phyloP scores from a whole-genome alignment of 2,797 vertebrate species.

The Cyclura pinguis region DNA sequence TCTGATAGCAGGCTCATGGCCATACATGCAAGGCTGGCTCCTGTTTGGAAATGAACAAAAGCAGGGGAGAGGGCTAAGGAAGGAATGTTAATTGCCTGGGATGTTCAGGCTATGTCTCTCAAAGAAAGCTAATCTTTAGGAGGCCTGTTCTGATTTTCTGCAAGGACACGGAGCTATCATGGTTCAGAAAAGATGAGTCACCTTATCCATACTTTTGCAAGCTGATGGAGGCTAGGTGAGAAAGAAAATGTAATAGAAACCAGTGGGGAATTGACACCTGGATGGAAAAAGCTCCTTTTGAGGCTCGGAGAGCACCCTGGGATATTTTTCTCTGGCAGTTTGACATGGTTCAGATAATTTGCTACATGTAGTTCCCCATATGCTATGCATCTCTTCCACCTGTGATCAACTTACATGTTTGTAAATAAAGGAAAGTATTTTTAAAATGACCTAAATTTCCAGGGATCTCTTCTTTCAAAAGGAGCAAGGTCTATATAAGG shows the following conservation, averaged over 20 bases:
- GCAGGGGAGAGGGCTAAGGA: too few species aligned
- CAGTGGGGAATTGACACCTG: background rate
- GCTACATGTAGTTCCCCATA: background rate
- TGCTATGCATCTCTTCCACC: background rate
- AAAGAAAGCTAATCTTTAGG: background rate
- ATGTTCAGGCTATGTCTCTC: background rate
- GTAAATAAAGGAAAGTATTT: background rate
- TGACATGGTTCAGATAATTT: background rate
- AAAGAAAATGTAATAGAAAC: background rate
- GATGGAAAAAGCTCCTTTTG: background rate
- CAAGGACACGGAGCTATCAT: background rate
- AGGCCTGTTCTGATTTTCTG: background rate
- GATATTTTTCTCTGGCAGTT: background rate
- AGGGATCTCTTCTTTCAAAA: background rate
- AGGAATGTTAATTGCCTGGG: background rate
- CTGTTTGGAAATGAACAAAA: background rate
- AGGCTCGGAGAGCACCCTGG: background rate
- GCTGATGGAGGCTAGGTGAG: too few species aligned
- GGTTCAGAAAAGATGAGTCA: background rate
- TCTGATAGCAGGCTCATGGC: background rate
- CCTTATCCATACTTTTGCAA: background rate
- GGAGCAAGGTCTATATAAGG: background rate
- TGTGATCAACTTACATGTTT: background rate
- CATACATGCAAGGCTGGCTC: too few species aligned
- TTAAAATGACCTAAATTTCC: background rate